Conservation (phyloP, 2,113 vertebrate species). For the Cryptotis parvus region DNA sequence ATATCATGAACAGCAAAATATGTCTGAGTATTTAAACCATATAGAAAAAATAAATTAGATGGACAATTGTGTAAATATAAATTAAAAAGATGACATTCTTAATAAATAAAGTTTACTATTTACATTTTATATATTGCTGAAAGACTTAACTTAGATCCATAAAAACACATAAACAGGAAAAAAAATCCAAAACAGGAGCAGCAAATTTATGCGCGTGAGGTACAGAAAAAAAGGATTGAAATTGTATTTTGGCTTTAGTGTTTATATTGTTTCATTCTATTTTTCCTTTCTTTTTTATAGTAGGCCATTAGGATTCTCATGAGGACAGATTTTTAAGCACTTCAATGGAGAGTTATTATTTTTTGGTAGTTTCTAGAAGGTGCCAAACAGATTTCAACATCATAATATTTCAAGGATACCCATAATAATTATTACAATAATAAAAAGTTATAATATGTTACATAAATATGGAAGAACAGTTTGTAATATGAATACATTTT, state of each 20-base stretch:
- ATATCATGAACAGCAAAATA: constrained; percentile 88
- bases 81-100: constrained; percentile 99
- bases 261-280: constrained; percentile 66
- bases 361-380: constrained; percentile 90
- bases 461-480: constrained; percentile 91
- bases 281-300: constrained; percentile 87
- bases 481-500: constrained; percentile 91
- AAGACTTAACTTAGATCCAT: constrained; percentile 95
- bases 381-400: constrained; percentile 89
- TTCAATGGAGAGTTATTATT: constrained; percentile 88
- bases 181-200: constrained; percentile 95
- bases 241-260: constrained; percentile 88
- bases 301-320: constrained; percentile 93
- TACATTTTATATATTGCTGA: constrained; percentile 98
- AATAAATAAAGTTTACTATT: constrained; percentile 99
- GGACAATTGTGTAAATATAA: constrained; percentile 99
- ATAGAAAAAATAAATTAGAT: constrained; percentile 99
- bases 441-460: constrained; percentile 90
- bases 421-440: constrained; percentile 88
- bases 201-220: constrained; percentile 98
- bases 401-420: constrained; percentile 86
- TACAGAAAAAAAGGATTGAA: constrained; percentile 94
- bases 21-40: constrained; percentile 91
- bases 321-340: constrained; percentile 90
- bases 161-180: constrained; percentile 89